Evolutionary conservation across 2,888 invertebrate genomes (phyloP).

Genomic region (Hirtodrosophila duncani): DNA sequence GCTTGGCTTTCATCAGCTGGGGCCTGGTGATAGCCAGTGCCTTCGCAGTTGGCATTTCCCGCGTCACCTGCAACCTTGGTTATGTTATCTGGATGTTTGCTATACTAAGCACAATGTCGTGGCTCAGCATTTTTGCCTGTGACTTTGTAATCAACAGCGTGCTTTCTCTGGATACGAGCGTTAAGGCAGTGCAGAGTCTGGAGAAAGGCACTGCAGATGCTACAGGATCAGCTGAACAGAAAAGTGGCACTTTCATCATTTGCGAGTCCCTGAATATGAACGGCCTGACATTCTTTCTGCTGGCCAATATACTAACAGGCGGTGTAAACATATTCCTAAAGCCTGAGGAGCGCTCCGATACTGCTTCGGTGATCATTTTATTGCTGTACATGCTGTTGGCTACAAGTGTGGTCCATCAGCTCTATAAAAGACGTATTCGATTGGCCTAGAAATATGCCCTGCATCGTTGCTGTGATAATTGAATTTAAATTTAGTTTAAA

Average conservation of each 20-base stretch:
- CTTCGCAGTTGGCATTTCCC: conserved; percentile 82
- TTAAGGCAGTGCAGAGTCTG: conserved; percentile 62
- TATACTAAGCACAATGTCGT: conserved; percentile 81
- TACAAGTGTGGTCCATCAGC: conserved; percentile 48
- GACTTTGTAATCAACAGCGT: conserved; percentile 53
- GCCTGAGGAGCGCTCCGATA: conserved; percentile 80
- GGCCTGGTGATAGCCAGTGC: conserved; percentile 79
- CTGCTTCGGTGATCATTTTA: conserved; percentile 80
- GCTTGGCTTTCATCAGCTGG: conserved; percentile 77
- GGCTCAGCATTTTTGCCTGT: conserved; percentile 82
- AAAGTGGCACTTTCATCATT: conserved; percentile 22
- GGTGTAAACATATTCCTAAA: conserved; percentile 85
- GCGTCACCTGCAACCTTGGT: conserved; percentile 90
- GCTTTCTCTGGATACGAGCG: conserved; percentile 11
- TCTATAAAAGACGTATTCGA: conserved; percentile 63
- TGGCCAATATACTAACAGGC: conserved; percentile 92
- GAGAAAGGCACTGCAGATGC: conserved; percentile 26
- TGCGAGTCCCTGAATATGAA: conserved; percentile 86
- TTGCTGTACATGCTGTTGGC: conserved; percentile 81
- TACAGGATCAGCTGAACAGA: background rate
- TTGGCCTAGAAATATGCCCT: conserved; percentile 48
- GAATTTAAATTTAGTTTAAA: conserved; percentile 3
- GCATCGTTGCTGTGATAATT: conserved; percentile 22
- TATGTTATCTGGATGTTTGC: conserved; percentile 90
- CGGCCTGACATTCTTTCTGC: conserved; percentile 89